Evolutionary conservation across 2,113 vertebrate genomes (phyloP).

Genomic region (Gambusia affinis): DNA sequence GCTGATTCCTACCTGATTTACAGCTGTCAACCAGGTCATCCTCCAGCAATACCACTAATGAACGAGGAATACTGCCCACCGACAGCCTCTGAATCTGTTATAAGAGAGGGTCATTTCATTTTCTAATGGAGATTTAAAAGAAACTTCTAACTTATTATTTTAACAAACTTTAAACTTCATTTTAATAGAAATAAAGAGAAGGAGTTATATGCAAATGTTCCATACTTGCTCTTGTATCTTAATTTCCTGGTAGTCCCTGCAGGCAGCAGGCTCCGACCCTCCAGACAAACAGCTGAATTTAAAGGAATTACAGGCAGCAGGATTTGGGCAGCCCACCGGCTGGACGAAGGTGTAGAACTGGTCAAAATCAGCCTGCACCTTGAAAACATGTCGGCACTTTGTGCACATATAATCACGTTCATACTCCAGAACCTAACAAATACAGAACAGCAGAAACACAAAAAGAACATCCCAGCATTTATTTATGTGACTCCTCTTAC

Average conservation of each 20-base stretch:
- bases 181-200: neutral
- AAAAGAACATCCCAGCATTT: neutral
- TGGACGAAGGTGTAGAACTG: slow-evolving; percentile 86
- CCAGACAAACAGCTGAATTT: slow-evolving; percentile 90
- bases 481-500: neutral
- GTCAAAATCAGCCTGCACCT: slow-evolving; percentile 86
- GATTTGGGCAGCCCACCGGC: slow-evolving; percentile 82
- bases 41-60: slow-evolving; percentile 91
- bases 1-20: slow-evolving; percentile 88
- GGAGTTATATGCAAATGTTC: neutral
- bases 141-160: neutral
- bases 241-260: slow-evolving; percentile 96
- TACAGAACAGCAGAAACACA: neutral
- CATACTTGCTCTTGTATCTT: slow-evolving; percentile 97
- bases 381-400: slow-evolving; percentile 89
- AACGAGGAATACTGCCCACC: slow-evolving; percentile 95
- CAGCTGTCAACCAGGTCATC: slow-evolving; percentile 95
- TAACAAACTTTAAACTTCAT: neutral
- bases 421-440: slow-evolving; percentile 85
- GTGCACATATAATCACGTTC: slow-evolving; percentile 92
- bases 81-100: slow-evolving; percentile 91
- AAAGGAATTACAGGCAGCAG: slow-evolving; percentile 85
- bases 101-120: neutral
- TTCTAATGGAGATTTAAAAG: neutral
- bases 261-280: slow-evolving; percentile 80